These are phyloP conservation scores for Dasysyrphus albostriatus DNA, from an alignment of 2,888 invertebrate species.

Conservation along the genomic window DNA sequence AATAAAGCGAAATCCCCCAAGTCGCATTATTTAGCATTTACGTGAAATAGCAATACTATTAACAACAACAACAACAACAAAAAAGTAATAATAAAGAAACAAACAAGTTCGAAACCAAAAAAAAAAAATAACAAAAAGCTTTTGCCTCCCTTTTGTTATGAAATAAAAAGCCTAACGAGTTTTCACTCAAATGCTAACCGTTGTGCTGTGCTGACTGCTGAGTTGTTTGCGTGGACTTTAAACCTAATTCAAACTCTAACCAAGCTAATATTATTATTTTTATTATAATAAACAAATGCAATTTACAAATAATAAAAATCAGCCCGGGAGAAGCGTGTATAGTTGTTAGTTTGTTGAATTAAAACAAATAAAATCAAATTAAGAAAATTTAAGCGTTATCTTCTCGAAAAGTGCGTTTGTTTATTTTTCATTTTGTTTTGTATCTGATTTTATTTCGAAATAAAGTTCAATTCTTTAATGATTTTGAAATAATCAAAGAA, in stretches of 20 bases:
- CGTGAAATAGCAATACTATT: slow-evolving; percentile 31
- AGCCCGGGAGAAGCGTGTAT: slow-evolving; percentile 18
- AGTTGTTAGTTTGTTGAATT: slow-evolving; percentile 29
- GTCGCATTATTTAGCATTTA: slow-evolving; percentile 39
- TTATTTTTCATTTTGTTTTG: background rate
- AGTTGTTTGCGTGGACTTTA: slow-evolving; percentile 62
- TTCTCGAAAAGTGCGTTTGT: slow-evolving; percentile 9
- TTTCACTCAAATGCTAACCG: slow-evolving; percentile 63
- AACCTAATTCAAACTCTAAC: slow-evolving; percentile 41
- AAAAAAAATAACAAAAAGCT: slow-evolving; percentile 45
- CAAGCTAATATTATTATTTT: slow-evolving; percentile 4
- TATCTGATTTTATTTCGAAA: background rate
- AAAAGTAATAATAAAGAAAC: slow-evolving; percentile 39
- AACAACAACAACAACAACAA: slow-evolving; percentile 23
- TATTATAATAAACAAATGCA: slow-evolving; percentile 48
- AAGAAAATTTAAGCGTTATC: background rate
- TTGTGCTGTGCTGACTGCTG: slow-evolving; percentile 24
- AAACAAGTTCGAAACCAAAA: slow-evolving; percentile 32
- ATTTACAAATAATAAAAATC: slow-evolving; percentile 27
- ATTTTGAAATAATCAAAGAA: slow-evolving; percentile 3
- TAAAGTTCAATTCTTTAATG: background rate
- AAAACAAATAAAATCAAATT: slow-evolving; percentile 32
- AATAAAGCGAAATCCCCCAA: slow-evolving; percentile 25
- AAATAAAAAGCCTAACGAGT: slow-evolving; percentile 63
- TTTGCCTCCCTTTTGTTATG: slow-evolving; percentile 65